Percentiles rank a stretch among this genome's conserved stretches.
These are phyloP conservation scores for Drosophila novamexicana DNA, from an alignment of 1,140 invertebrate species.

Conservation along the genomic window DNA sequence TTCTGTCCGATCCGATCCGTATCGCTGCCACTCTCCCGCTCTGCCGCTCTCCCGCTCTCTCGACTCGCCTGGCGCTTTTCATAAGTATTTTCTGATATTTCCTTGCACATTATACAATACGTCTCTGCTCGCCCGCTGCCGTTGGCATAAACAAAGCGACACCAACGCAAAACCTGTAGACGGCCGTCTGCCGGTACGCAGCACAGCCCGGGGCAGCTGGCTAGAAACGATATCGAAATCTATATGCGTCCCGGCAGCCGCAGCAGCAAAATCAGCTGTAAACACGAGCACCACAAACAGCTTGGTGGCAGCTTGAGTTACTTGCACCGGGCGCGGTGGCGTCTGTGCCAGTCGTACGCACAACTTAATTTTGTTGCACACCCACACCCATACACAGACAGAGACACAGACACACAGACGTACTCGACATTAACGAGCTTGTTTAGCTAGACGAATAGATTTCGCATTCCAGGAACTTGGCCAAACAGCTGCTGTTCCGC, in stretches of 20 bases:
- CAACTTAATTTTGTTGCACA: background rate
- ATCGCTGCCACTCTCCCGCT: too few relatives aligned
- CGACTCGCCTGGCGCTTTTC: background rate
- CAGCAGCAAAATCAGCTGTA: constrained; percentile 28
- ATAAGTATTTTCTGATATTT: constrained; percentile 4
- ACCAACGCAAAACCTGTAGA: background rate
- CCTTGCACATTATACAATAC: too few relatives aligned
- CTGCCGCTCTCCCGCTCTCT: background rate
- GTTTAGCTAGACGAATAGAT: background rate
- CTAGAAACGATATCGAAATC: constrained; percentile 13
- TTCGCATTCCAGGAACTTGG: constrained; percentile 35
- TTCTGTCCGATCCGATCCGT: background rate
- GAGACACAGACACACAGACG: background rate
- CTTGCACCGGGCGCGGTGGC: background rate
- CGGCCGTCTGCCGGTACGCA: too few relatives aligned
- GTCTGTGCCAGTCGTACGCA: background rate
- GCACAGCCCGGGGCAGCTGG: constrained; percentile 23
- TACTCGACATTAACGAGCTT: background rate
- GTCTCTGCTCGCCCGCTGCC: background rate
- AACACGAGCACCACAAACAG: background rate
- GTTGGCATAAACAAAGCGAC: background rate
- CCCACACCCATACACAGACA: background rate
- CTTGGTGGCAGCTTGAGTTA: constrained; percentile 22
- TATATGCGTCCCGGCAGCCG: background rate
- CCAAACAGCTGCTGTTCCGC: constrained; percentile 30